These are phyloP conservation scores for Lutjanus argentimaculatus DNA, from an alignment of 2,797 vertebrate genomes.

Conservation along the genomic window DNA sequence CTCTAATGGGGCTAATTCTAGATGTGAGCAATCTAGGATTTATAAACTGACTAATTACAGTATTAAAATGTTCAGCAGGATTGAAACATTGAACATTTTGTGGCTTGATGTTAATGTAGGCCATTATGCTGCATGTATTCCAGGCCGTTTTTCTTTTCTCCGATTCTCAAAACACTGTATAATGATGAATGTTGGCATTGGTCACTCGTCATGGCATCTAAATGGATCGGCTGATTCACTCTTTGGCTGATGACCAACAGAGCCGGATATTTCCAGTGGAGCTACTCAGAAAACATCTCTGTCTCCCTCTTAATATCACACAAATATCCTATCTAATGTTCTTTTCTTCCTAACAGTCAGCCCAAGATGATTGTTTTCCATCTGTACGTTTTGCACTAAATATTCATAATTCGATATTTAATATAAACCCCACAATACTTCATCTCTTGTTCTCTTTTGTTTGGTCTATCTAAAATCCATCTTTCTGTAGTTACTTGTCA, in stretches of 20 bases:
- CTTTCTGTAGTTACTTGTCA: neutral
- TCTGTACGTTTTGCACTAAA: neutral
- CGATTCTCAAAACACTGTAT: slow-evolving; percentile 33
- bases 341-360: neutral
- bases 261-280: slow-evolving; percentile 24
- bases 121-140: slow-evolving; percentile 21
- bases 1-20: neutral
- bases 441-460: neutral
- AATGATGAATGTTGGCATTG: slow-evolving; percentile 52
- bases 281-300: slow-evolving; percentile 23
- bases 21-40: neutral
- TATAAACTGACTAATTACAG: neutral
- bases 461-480: neutral
- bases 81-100: slow-evolving; percentile 22
- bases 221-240: slow-evolving; percentile 47
- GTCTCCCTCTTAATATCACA: slow-evolving; percentile 12
- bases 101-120: slow-evolving; percentile 5
- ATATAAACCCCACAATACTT: neutral
- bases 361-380: neutral
- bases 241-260: slow-evolving; percentile 49
- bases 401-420: neutral
- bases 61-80: neutral
- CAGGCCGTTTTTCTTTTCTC: slow-evolving; percentile 22
- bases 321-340: neutral
- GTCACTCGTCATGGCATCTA: slow-evolving; percentile 32